These are phyloP conservation scores for Berghia stephanieae DNA, from an alignment of 1,140 invertebrate genomes.

Conservation along the genomic window DNA sequence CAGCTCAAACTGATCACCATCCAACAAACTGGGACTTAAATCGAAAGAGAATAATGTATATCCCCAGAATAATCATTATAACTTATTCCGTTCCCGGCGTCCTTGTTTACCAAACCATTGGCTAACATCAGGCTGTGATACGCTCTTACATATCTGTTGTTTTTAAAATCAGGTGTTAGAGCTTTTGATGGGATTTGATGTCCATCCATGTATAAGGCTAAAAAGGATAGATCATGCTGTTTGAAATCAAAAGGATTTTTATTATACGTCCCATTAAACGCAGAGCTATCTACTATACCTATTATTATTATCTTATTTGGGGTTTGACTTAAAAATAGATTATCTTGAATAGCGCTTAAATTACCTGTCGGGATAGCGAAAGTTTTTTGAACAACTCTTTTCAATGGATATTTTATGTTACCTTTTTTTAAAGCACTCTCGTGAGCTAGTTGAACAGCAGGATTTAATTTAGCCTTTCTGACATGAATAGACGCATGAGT, in stretches of 20 bases:
- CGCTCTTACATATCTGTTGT: background rate
- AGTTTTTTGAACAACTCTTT: background rate
- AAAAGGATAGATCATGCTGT: background rate
- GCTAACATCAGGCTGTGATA: background rate
- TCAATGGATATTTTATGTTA: too few species aligned
- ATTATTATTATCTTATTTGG: background rate
- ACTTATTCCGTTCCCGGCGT: background rate
- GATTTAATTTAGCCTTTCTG: conserved; percentile 8
- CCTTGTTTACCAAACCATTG: background rate
- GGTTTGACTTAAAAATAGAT: conserved; percentile 12
- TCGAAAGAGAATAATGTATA: too few species aligned
- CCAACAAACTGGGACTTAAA: too few species aligned
- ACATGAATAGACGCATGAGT: conserved; percentile 3
- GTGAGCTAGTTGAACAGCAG: too few species aligned
- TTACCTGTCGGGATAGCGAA: background rate
- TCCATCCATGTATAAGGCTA: too few species aligned
- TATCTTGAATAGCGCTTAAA: background rate
- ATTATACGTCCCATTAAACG: conserved; percentile 3
- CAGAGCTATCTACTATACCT: conserved; percentile 5
- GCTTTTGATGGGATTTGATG: conserved; percentile 6
- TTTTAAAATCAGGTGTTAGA: background rate
- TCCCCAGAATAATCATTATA: background rate
- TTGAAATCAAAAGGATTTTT: conserved; percentile 13
- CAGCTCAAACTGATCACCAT: too few species aligned
- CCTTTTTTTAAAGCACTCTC: too few species aligned